Base-by-base conservation (phyloP, 1,140 invertebrate species). In the Calycopis cecrops region DNA sequence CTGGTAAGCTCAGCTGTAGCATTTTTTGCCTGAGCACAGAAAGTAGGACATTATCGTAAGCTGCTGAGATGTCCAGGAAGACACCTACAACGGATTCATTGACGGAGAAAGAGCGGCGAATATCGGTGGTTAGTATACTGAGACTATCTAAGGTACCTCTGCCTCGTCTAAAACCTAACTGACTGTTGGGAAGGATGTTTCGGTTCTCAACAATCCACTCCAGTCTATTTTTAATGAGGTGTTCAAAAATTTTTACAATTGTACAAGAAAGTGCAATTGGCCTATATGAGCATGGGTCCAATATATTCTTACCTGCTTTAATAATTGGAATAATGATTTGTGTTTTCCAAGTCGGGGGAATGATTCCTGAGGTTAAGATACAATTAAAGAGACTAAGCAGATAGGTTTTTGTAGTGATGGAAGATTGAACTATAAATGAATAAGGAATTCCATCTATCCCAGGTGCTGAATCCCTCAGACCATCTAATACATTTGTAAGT, bases 31-130 rank as follows among this genome's bases (percentile, higher is more conserved):
- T 63, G 37, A 63, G 59, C 10, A 63, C 10, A 8, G 55, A 12
- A 48, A 67, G 38, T 4, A 51, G 17, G 9, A 67, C 65, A 50
- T 64, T 67, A 33, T 67, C 62, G 52, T 67, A 67, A 1, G 65
- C 65, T 9, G 59, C 34, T 1, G 52, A 37, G 9, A 67, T 57
- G 34, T 65, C 66, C 18, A 60, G 12, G 16, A 44, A 44, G 6
- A 44, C 42, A 17, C 16, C 42, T 44, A 28, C 2, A 2, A 28
- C 21, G 6, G 21, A 28, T 28, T 28, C 21, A 28, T 28, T 28
- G 6, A 28, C 6, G 2, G 42, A 17, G n/a, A n/a, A n/a, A n/a
- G n/a, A n/a, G n/a, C n/a, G n/a, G n/a, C n/a, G n/a, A n/a, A n/a
- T n/a, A n/a, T n/a, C n/a, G n/a, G n/a, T n/a, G n/a, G n/a, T n/a